phyloP scores from a whole-genome alignment of 1,140 invertebrate genomes.

The Lepidurus apus region DNA sequence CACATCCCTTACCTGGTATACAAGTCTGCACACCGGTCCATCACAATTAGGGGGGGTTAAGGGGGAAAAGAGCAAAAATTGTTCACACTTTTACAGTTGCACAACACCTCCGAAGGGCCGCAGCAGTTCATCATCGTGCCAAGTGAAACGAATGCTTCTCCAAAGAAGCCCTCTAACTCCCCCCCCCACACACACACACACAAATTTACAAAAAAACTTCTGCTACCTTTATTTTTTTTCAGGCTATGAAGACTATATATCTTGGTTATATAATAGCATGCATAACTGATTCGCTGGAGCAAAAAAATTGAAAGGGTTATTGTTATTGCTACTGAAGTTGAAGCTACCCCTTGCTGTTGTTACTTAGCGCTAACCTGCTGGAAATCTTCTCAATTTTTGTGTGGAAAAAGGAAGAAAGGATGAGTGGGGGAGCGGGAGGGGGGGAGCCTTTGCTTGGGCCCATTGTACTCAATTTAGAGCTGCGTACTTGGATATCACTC shows the following conservation, averaged over 20 bases:
- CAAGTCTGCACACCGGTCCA: not conserved
- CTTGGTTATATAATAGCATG: not conserved
- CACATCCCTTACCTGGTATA: not conserved
- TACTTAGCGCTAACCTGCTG: not conserved
- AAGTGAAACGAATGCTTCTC: slow-evolving; percentile 10
- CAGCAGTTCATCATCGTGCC: not conserved
- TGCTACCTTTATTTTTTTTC: not conserved
- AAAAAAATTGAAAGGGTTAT: not conserved
- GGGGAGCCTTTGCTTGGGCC: not conserved
- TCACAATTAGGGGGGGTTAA: not conserved
- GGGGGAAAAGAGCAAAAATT: not conserved
- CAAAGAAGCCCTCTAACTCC: not conserved
- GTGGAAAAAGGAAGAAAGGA: not conserved
- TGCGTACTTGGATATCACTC: not conserved
- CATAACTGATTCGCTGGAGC: slow-evolving; percentile 1
- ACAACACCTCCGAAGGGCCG: not conserved
- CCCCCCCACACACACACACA: too few relatives aligned
- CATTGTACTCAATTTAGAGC: not conserved
- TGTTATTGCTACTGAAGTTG: slow-evolving; percentile 8
- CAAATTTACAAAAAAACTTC: not conserved
- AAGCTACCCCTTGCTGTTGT: not conserved
- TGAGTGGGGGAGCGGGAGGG: not conserved
- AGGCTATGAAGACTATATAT: not conserved
- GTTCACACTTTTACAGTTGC: not conserved
- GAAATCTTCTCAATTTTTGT: not conserved